Evolutionary conservation across 2,797 vertebrate species (phyloP), one percentile per base, ranked within the genome.

Genomic region (Lithobates sylvaticus): DNA sequence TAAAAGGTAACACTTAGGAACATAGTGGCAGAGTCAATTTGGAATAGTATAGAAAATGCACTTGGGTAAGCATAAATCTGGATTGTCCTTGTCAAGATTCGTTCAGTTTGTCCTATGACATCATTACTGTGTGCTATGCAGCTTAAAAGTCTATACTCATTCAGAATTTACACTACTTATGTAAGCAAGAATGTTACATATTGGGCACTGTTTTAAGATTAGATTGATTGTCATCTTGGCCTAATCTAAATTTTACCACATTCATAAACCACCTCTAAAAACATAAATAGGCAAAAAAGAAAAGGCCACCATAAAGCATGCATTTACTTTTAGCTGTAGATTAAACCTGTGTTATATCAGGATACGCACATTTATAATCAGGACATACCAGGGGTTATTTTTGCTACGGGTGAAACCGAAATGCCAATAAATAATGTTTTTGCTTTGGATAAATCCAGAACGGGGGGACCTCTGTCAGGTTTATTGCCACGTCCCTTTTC

Each of bases 51-150:
- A 8, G 54, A 61, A 78, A 81, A 54, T 83, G 78, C 86, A 42
- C 54, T 69, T 8, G 44, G 44, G n/a, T 18, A 78, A 83, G 39
- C 21, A 88, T 34, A 78, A 74, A 3, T 21, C 61, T 84, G 87
- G 77, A 58, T 68, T 15, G 16, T 71, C 68, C 27, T 32, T 72
- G 70, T 64, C 90, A 84, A n/a, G 18, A 32, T 78, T 42, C 21
- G 18, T 54, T 54, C 10, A 50, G 32, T 1, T 18, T 32, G 36
- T 54, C 36, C 13, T 75, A 18, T 61, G 26, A 32, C 73, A 76
- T 54, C 44, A 26, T 76, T 26, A 50, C 5, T 61, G 54, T 61
- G 54, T 61, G 54, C 54, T 21, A 21, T 61, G 6, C 18, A 61
- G 54, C 50, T 58, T 9, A 58, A 58, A 58, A 58, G 50, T 61